Evolutionary conservation across 2,797 vertebrate genomes (phyloP), one percentile per base, ranked within the genome.

Genomic region (Peromyscus attwateri): DNA sequence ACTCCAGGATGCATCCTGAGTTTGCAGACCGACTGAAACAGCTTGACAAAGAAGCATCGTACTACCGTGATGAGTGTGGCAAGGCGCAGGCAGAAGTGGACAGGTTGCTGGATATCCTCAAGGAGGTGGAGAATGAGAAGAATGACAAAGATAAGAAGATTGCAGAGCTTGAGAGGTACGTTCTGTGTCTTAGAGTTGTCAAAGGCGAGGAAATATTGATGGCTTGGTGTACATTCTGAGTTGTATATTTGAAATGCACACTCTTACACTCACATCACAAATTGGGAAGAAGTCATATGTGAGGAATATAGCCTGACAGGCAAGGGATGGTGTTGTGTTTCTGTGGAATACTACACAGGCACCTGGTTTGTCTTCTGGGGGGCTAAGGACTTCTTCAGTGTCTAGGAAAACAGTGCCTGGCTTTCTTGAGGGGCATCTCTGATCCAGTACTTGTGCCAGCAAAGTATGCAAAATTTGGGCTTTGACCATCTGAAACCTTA

Each of bases 91-190:
- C 99, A 0, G 99, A 99, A 98, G 99, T 99, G 83, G 99, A 99
- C 98, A 98, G 99, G 98, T 98, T 99, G 76, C 99, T 99, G 98
- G 99, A 99, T 95, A 99, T 99, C 95, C 99, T 99, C 96, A 99
- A 98, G 96, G 99, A 99, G 92, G 99, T 99, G 60, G 99, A 99
- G 97, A 99, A 99, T 62, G 99, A 99, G 97, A 99, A 99, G 98
- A 99, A 99, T 34, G 99, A 99, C 98, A 99, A 99, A 98, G 99
- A 99, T 98, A 99, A 99, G 98, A 99, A 99, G 98, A 99, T 99
- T 64, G 98, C 99, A 3, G 99, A 99, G 95, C 99, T 99, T 52
- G 99, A 99, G 98, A 99, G 99, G 99, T 99, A 98, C 88, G 97
- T 97, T 92, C 81, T 82, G 27, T 29, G 49, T 29, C 31, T 62